phyloP scores from a whole-genome alignment of 1,140 invertebrate species.

The Ceratina australensis region DNA sequence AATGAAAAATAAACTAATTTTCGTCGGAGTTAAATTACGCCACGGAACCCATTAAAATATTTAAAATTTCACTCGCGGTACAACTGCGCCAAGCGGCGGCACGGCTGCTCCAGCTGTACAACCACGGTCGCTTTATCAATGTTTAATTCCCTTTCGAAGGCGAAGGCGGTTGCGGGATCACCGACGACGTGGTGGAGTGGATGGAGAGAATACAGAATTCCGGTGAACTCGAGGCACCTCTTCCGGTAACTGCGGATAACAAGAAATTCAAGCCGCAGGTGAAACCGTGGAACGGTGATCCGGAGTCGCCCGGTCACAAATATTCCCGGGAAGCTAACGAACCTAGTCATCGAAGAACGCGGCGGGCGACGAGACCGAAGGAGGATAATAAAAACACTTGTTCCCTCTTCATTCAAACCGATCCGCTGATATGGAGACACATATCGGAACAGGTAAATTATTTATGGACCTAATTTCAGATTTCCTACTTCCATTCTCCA shows the following conservation, averaged over 20 bases:
- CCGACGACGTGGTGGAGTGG: constrained; percentile 91
- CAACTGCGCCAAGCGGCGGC: too few relatives aligned
- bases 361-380: constrained; percentile 81
- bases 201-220: constrained; percentile 96
- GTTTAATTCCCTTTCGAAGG: constrained; percentile 76
- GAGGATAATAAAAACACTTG: constrained; percentile 89
- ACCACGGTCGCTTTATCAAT: neutral
- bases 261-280: constrained; percentile 62
- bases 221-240: constrained; percentile 82
- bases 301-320: constrained; percentile 80
- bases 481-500: too few relatives aligned
- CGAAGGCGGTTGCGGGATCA: constrained; percentile 92
- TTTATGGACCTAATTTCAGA: neutral
- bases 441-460: constrained; percentile 83
- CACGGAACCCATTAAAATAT: neutral
- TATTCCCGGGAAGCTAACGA: constrained; percentile 85
- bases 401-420: constrained; percentile 97
- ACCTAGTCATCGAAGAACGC: constrained; percentile 77
- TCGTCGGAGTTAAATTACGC: neutral
- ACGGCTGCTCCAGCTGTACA: too few relatives aligned
- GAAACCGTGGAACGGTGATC: constrained; percentile 68
- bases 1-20: too few relatives aligned
- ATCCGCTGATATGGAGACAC: constrained; percentile 97
- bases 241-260: constrained; percentile 72
- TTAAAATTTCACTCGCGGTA: too few relatives aligned